Evolutionary conservation across 2,888 invertebrate species (phyloP).

Genomic region (Watsonalla binaria): DNA sequence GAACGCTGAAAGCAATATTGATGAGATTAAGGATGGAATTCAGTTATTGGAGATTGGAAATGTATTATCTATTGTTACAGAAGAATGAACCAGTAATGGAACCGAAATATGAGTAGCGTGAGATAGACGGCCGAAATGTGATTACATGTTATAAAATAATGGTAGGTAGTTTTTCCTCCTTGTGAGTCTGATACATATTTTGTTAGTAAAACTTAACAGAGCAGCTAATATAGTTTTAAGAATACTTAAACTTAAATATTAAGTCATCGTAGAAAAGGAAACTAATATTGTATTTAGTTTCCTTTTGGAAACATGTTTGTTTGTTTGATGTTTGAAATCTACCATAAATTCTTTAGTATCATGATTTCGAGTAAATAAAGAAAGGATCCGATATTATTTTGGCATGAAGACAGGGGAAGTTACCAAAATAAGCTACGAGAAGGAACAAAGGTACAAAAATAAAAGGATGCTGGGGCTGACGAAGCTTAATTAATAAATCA

Average conservation of each 20-base stretch:
- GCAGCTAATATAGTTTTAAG: too few relatives aligned
- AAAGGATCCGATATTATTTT: too few relatives aligned
- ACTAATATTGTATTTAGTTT: too few relatives aligned
- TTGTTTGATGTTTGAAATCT: too few relatives aligned
- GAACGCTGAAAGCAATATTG: background rate
- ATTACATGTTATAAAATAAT: background rate
- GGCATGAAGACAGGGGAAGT: conserved; percentile 2
- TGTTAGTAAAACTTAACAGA: too few relatives aligned
- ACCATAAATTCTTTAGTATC: too few relatives aligned
- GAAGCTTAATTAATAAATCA: conserved; percentile 64
- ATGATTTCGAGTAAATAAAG: too few relatives aligned
- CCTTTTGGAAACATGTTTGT: too few relatives aligned
- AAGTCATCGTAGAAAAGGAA: too few relatives aligned
- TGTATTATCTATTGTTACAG: conserved; percentile 1
- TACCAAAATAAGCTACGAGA: conserved; percentile 12
- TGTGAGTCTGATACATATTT: too few relatives aligned
- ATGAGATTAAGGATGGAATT: background rate
- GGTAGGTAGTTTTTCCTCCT: too few relatives aligned
- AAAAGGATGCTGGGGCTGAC: conserved; percentile 30
- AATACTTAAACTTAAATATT: too few relatives aligned
- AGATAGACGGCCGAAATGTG: background rate
- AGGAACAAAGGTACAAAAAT: conserved; percentile 21
- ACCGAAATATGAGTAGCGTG: background rate
- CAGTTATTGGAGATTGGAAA: background rate
- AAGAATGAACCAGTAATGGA: conserved; percentile 1